Base-by-base conservation (phyloP, 1,140 invertebrate species). In the Drosophila jambulina region DNA sequence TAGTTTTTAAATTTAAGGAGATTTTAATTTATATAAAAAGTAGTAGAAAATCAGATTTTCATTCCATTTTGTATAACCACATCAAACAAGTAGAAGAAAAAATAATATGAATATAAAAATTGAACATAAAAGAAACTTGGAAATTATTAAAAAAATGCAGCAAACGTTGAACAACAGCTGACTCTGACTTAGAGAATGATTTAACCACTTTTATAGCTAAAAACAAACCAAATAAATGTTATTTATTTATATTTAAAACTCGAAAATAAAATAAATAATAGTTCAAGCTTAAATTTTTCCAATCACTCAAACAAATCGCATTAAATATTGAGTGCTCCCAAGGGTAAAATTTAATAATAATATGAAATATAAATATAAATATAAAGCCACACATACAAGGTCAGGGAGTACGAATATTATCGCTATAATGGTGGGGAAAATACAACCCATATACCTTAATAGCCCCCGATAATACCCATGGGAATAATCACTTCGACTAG, bases 401-500 rank as follows among this genome's bases (percentile, higher is more conserved):
- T 56, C n/a, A 23, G n/a, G n/a, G 8, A 17, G 19, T 51, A 29
- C n/a, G 0, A 21, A 53, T 53, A 34, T 53, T 53, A 21, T 15
- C 7, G 19, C 15, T 17, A 4, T 34, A 45, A 23, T 45, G 12
- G 13, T 45, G 12, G 43, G 43, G 43, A 23, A 46, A 45, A 46
- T 9, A 15, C 45, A 21, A 49, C 23, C 2, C 7, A 13, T 34
- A 53, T 53, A 53, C 49, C 29, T 17, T 13, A 34, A 53, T 5
- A 17, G 5, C 13, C 51, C 51, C 19, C 29, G 19, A 15, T 53
- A 34, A 34, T 42, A 59, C 49, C 36, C 43, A 43, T n/a, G 43
- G 32, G 25, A 64, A 62, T 74, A 74, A 82, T 60, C 48, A 69
- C 45, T 78, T 57, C 75, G 79, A 83, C 80, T 79, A 78, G 80